Base-by-base conservation (phyloP, 1,140 invertebrate genomes). In the Drosophila virilis region DNA sequence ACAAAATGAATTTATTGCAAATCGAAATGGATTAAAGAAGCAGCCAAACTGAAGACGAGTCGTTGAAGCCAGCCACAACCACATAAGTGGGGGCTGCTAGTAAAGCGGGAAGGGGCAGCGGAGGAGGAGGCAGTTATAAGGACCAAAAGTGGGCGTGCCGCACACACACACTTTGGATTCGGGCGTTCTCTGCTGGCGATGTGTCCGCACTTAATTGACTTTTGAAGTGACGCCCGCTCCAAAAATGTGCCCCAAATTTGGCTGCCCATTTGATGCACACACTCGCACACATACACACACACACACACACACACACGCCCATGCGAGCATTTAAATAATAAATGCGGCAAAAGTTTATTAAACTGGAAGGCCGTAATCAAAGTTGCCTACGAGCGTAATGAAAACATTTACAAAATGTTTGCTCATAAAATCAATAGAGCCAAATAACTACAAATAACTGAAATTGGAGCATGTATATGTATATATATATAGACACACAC, bases 311-410 rank as follows among this genome's bases (percentile, higher is more conserved):
- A 57, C 61, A 65, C 38, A 66, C 76, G n/a, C n/a, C n/a, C n/a
- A 88, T 86, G 74, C 77, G 77, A 86, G 61, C 83, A 88, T 88
- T 88, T 88, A 83, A 88, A 88, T 88, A 88, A 89, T 88, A 89
- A 79, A 88, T 88, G 84, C 64, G 62, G 43, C 58, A 60, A 78
- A 88, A 89, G 66, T 88, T 88, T 89, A 83, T 88, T 51, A 46
- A 50, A 54, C 55, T 48, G 15, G 42, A 58, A 61, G 57, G 37
- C 35, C 65, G 50, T 74, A 74, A 74, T 74, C 57, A 74, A 74
- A 77, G 51, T 62, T 72, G 28, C 45, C 50, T 22, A 37, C 43
- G 12, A 46, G 40, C 57, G 52, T 58, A 88, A 89, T 86, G 79
- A 86, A 86, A 86, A 86, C 83, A 88, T 83, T 86, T 88, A 65